A percentile compares a stretch with the other conserved stretches of the same genome.
phyloP scores from a whole-genome alignment of 2,113 vertebrate genomes.

The Nothobranchius kuhntae region DNA sequence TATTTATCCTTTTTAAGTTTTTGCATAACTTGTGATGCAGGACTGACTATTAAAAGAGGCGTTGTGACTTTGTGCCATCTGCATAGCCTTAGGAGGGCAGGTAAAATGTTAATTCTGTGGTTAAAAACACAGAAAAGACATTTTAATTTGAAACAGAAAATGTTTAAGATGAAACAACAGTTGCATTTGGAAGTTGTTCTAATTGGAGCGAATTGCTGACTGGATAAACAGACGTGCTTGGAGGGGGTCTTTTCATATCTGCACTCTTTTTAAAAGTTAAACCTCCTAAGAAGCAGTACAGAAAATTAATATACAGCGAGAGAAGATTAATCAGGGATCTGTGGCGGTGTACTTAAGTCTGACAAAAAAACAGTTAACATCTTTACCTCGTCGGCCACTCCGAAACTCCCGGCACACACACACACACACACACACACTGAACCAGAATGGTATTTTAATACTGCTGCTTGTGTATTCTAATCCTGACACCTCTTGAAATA shows the following conservation, averaged over 20 bases:
- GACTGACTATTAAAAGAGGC: conserved; percentile 63
- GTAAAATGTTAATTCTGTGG: conserved; percentile 27
- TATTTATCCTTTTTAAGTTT: conserved; percentile 44
- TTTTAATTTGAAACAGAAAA: conserved; percentile 57
- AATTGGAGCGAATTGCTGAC: conserved; percentile 64
- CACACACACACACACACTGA: conserved; percentile 14
- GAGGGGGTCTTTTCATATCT: conserved; percentile 61
- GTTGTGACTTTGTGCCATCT: conserved; percentile 46
- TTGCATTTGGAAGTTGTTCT: conserved; percentile 72
- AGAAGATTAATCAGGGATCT: conserved; percentile 68
- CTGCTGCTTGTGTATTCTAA: conserved; percentile 71
- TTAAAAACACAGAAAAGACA: conserved; percentile 46
- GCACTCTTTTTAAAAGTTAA: conserved; percentile 71
- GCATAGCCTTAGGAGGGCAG: conserved; percentile 30
- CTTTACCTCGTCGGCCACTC: conserved; percentile 64
- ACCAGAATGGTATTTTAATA: conserved; percentile 63
- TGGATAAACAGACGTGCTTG: conserved; percentile 72
- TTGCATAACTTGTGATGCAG: conserved; percentile 44
- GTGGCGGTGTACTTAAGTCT: conserved; percentile 55
- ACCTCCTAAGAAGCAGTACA: conserved; percentile 42
- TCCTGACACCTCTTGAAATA: conserved; percentile 75
- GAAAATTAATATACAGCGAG: conserved; percentile 62
- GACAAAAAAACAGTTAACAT: conserved; percentile 73
- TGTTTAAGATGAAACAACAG: conserved; percentile 71
- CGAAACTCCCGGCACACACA: conserved; percentile 20